Evolutionary conservation across 2,113 vertebrate genomes (phyloP), one percentile per base, ranked within the genome.

Genomic region (Kryptolebias marmoratus): DNA sequence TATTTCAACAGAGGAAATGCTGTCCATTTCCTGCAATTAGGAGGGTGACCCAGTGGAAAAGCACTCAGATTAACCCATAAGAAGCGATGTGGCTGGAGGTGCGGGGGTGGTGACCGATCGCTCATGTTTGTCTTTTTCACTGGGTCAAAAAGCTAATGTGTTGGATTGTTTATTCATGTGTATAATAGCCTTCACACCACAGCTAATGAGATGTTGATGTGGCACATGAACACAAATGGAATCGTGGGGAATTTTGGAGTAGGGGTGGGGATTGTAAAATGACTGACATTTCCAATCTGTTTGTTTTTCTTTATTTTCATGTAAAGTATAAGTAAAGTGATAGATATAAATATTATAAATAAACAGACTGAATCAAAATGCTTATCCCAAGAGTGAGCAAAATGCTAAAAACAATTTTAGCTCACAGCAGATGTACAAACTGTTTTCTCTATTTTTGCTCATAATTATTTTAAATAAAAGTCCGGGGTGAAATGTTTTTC

Each of bases 1-100:
- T 47, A 18, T 69, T 75, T 79, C 56, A 63, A 9, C 42, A 52
- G 63, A 63, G 36, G 52, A 75, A 79, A 77, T 15, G 13, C 44
- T 59, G 50, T 64, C 32, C 28, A 64, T 80, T 80, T 73, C 79
- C 83, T 75, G 64, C 72, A 66, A 76, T 78, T 73, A 77, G 31
- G 50, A 75, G 66, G 68, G 60, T 2, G 2, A 68, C 64, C 28
- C 32, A 52, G 14, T 70, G 74, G 68, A 80, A 71, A 73, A 78
- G 64, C 79, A 79, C 77, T 68, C 54, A 50, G 64, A 71, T 76
- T 61, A 79, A 75, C 83, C 64, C 81, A 71, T 60, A 64, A 16
- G 66, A 68, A 71, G 30, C 32, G 48, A 32, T 28, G 13, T 11
- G 30, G 39, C 27, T 44, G 18, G 48, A 11, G 53, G 55, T 31